Percentiles rank a stretch among this genome's conserved stretches.
These are phyloP conservation scores for Smutsia temminckii DNA, from an alignment of 2,797 vertebrate genomes.

Conservation along the genomic window DNA sequence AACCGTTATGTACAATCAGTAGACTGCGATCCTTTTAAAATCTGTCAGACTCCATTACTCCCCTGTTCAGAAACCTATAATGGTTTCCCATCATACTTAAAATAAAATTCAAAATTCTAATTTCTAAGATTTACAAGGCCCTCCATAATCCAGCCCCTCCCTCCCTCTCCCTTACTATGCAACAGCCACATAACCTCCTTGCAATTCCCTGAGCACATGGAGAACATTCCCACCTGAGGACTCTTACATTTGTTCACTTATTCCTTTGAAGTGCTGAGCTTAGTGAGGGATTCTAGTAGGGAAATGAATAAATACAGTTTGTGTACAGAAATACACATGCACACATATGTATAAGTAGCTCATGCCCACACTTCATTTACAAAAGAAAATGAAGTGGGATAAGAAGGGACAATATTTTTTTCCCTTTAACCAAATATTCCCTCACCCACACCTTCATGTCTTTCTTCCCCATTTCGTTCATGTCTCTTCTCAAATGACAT, in stretches of 20 bases:
- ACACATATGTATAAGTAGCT: neutral
- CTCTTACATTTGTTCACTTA: neutral
- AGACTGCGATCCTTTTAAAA: neutral
- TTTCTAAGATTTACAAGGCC: neutral
- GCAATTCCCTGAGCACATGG: neutral
- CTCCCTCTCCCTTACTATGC: neutral
- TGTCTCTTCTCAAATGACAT: neutral
- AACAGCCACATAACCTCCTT: neutral
- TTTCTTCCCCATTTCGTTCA: neutral
- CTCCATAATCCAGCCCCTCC: neutral
- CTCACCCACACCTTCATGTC: neutral
- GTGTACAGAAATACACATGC: neutral
- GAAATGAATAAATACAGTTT: neutral
- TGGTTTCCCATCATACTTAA: neutral
- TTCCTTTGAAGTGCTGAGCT: neutral
- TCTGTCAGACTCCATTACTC: neutral
- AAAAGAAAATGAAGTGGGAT: neutral
- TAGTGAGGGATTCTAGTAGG: neutral
- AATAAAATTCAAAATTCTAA: conserved; percentile 27
- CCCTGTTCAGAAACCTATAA: neutral
- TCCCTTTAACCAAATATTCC: neutral
- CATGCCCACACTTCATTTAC: neutral
- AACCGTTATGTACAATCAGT: neutral
- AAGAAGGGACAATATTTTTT: neutral
- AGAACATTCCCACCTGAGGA: neutral